phyloP scores from a whole-genome alignment of 2,888 invertebrate genomes.

The Theretra japonica region DNA sequence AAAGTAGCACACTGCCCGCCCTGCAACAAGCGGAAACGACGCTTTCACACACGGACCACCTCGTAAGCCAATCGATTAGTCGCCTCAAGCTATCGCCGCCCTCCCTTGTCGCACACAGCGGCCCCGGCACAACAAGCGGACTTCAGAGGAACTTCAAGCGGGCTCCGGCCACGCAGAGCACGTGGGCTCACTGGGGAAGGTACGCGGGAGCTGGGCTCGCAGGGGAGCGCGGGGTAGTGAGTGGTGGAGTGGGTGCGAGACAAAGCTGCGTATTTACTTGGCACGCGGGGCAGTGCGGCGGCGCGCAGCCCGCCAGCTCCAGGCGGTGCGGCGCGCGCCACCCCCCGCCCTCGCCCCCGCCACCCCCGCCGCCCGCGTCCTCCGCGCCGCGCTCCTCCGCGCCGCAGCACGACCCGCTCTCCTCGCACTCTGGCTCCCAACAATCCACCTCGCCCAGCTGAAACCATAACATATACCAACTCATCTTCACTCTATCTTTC shows the following conservation, averaged over 20 bases:
- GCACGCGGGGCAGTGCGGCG: conserved; percentile 87
- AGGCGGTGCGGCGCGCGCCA: conserved; percentile 87
- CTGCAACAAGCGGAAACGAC: conserved; percentile 87
- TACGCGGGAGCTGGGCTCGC: not conserved
- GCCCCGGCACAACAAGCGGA: conserved; percentile 21
- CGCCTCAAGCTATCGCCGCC: conserved; percentile 29
- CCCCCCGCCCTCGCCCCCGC: conserved; percentile 82
- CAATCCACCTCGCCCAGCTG: conserved; percentile 95
- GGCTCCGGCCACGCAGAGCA: conserved; percentile 21
- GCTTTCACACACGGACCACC: conserved; percentile 68
- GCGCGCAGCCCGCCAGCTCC: conserved; percentile 87
- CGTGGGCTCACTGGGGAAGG: not conserved
- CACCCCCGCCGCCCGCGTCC: conserved; percentile 90
- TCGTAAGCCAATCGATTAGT: conserved; percentile 30
- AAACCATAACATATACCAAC: conserved; percentile 40
- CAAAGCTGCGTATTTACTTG: conserved; percentile 62
- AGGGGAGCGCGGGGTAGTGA: conserved; percentile 17
- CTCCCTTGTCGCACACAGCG: conserved; percentile 13
- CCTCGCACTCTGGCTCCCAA: conserved; percentile 94
- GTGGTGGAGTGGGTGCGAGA: not conserved
- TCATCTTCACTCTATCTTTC: not conserved
- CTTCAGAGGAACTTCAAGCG: conserved; percentile 20
- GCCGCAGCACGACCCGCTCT: conserved; percentile 89
- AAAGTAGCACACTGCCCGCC: conserved; percentile 97
- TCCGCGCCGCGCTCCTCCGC: conserved; percentile 85